phyloP scores from a whole-genome alignment of 1,140 invertebrate genomes.

The Venturia canescens region DNA sequence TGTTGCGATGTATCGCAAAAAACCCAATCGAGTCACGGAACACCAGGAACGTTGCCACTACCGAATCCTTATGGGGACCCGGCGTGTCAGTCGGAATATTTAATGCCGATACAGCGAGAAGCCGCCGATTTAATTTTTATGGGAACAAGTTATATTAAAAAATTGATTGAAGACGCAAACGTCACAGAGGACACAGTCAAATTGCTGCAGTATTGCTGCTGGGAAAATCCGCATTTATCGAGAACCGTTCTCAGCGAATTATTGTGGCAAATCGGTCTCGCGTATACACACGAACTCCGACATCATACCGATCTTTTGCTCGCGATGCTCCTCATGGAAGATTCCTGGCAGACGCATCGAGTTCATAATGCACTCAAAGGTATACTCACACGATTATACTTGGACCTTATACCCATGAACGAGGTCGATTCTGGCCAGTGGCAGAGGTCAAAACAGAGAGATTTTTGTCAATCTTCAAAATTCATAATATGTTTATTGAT shows the following conservation, averaged over 20 bases:
- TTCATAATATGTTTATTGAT: too few relatives aligned
- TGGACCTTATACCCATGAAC: too few relatives aligned
- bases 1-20: constrained; percentile 94
- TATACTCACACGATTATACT: constrained; percentile 57
- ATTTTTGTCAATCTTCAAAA: too few relatives aligned
- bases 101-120: constrained; percentile 86
- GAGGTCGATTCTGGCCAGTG: too few relatives aligned
- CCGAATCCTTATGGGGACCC: constrained; percentile 91
- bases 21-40: constrained; percentile 81
- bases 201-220: constrained; percentile 94
- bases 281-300: constrained; percentile 95
- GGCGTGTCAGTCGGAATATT: constrained; percentile 80
- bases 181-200: constrained; percentile 93
- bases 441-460: too few relatives aligned
- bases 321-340: constrained; percentile 92
- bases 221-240: constrained; percentile 97
- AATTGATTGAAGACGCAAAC: constrained; percentile 96
- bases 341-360: constrained; percentile 96
- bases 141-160: constrained; percentile 93
- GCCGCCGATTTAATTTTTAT: constrained; percentile 90
- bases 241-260: constrained; percentile 92
- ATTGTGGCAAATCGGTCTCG: constrained; percentile 95
- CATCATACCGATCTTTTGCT: constrained; percentile 94
- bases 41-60: constrained; percentile 79
- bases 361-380: constrained; percentile 95